phyloP scores from a whole-genome alignment of 2,113 vertebrate species.

The Amphiprion ocellaris region DNA sequence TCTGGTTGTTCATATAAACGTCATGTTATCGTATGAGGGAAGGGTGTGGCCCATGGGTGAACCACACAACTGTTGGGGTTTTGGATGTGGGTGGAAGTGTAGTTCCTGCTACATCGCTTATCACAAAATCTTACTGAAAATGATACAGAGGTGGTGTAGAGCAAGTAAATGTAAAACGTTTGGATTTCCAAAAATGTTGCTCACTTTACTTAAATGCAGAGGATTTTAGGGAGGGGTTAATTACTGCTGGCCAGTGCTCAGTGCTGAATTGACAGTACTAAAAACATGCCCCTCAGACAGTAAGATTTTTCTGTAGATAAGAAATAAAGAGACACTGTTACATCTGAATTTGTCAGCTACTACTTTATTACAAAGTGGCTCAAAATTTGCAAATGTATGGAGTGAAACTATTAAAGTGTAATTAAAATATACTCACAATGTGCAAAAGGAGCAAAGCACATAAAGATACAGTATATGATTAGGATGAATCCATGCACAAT shows the following conservation, averaged over 20 bases:
- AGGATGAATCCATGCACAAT: too few species aligned
- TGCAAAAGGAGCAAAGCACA: too few species aligned
- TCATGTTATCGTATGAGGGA: slow-evolving; percentile 3
- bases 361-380: too few species aligned
- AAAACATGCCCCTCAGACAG: too few species aligned
- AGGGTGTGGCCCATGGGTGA: slow-evolving; percentile 54
- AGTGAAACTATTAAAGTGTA: too few species aligned
- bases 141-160: not conserved
- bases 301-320: too few species aligned
- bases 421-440: too few species aligned
- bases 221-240: slow-evolving; percentile 31
- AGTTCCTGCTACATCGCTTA: not conserved
- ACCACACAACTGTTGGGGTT: not conserved
- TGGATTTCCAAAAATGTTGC: not conserved
- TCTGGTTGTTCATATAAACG: not conserved
- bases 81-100: not conserved
- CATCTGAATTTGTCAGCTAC: too few species aligned
- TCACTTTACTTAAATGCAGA: slow-evolving; percentile 14
- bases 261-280: not conserved
- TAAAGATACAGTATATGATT: too few species aligned
- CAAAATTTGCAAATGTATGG: too few species aligned
- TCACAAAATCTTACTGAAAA: not conserved
- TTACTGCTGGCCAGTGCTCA: slow-evolving; percentile 6
- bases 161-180: not conserved
- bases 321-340: too few species aligned